phyloP scores from a whole-genome alignment of 2,888 invertebrate species.

The Pachymerium ferrugineum region DNA sequence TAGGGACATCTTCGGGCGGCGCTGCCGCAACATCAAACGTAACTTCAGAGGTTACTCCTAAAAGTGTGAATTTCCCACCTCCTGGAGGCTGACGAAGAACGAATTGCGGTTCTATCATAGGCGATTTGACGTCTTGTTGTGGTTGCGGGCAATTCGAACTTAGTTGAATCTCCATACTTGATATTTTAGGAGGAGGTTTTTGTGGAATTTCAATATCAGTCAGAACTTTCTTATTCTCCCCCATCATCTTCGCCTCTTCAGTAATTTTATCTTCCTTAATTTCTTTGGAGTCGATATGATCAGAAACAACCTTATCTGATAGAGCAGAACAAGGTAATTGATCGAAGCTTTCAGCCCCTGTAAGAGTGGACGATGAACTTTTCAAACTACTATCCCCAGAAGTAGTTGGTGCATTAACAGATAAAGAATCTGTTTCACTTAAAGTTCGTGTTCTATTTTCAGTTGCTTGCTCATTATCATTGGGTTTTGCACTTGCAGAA shows the following conservation, averaged over 20 bases:
- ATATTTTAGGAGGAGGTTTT: background rate
- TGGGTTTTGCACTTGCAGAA: background rate
- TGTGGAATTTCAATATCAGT: background rate
- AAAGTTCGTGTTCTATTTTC: background rate
- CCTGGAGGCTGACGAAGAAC: background rate
- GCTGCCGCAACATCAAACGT: conserved; percentile 31
- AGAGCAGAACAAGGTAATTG: background rate
- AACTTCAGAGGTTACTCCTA: conserved; percentile 36
- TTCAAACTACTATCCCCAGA: background rate
- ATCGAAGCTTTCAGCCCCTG: background rate
- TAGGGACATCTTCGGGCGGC: background rate
- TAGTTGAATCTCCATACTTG: conserved; percentile 30
- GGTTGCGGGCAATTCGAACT: background rate
- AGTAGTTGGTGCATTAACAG: background rate
- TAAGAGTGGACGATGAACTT: background rate
- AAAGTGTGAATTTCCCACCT: conserved; percentile 32
- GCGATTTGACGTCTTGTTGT: background rate
- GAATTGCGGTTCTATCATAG: conserved; percentile 12
- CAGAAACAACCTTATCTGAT: background rate
- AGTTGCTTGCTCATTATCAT: background rate
- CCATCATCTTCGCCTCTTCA: too few species aligned
- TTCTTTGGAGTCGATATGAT: too few species aligned
- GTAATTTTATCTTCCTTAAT: too few species aligned
- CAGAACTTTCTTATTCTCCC: too few species aligned
- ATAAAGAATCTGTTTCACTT: background rate